These are phyloP conservation scores for Petrolisthes cinctipes DNA, from an alignment of 2,888 invertebrate species.

Conservation along the genomic window DNA sequence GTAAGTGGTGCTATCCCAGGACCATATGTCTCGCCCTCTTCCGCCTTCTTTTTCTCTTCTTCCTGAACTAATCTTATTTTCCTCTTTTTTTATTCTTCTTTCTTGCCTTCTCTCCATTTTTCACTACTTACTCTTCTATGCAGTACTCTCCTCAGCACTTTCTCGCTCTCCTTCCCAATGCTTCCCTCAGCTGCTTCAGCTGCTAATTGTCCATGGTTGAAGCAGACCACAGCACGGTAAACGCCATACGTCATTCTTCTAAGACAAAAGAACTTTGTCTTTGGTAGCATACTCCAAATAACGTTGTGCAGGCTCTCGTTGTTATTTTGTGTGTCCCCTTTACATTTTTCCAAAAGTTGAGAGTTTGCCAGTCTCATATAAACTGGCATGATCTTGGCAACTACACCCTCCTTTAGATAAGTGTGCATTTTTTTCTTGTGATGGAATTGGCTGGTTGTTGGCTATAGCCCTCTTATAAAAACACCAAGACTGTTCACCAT, in stretches of 20 bases:
- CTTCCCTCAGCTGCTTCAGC: neutral
- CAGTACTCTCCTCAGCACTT: neutral
- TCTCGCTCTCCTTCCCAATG: neutral
- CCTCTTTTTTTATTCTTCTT: neutral
- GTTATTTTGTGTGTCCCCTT: slow-evolving; percentile 13
- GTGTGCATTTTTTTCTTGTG: slow-evolving; percentile 12
- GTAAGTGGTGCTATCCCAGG: neutral
- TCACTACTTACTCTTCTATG: neutral
- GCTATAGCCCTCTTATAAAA: slow-evolving; percentile 28
- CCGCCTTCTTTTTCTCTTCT: slow-evolving; percentile 11
- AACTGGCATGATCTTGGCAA: slow-evolving; percentile 6
- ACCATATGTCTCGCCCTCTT: slow-evolving; percentile 10
- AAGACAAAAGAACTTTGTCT: slow-evolving; percentile 17
- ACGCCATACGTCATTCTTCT: slow-evolving; percentile 1
- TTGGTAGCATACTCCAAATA: slow-evolving; percentile 9
- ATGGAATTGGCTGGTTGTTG: slow-evolving; percentile 26
- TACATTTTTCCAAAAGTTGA: neutral
- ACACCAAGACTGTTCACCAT: slow-evolving; percentile 19
- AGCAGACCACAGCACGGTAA: neutral
- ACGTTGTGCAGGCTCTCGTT: slow-evolving; percentile 10
- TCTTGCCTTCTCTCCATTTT: neutral
- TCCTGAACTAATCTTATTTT: neutral
- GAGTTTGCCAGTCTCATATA: neutral
- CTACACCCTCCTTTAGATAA: slow-evolving; percentile 1
- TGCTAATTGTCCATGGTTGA: neutral